Conservation (phyloP, 37 sponge, comb jelly and placozoan genomes). For the Agelas oroides region DNA sequence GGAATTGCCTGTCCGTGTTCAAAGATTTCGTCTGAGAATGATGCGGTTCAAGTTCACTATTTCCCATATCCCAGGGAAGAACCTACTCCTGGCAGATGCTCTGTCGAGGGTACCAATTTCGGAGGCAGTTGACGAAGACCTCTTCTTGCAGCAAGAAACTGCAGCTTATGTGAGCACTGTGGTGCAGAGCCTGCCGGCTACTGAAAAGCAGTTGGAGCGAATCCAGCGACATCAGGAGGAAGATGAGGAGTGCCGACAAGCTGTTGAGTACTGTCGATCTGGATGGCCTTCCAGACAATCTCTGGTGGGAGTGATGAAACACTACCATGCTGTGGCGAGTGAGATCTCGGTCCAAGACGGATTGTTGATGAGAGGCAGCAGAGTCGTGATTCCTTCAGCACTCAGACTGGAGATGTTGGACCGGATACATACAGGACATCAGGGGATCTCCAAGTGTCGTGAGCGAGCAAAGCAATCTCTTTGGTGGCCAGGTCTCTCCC, state of each 20-base stretch:
- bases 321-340: not conserved
- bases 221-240: constrained; percentile 27
- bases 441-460: constrained; percentile 61
- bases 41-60: constrained; percentile 46
- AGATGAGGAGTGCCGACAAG: constrained; percentile 33
- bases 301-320: not conserved
- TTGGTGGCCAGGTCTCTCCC: no score
- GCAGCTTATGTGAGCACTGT: no score
- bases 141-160: constrained; percentile 5
- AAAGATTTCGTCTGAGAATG: no score
- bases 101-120: constrained; percentile 49
- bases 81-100: constrained; percentile 46
- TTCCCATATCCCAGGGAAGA: constrained; percentile 58
- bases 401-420: constrained; percentile 43
- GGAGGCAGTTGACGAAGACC: not conserved
- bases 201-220: constrained; percentile 33
- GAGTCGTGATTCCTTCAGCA: constrained; percentile 34
- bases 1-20: constrained; percentile 45
- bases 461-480: no score
- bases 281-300: constrained; percentile 37
- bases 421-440: constrained; percentile 54
- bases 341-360: constrained; percentile 44
- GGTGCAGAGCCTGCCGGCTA: not conserved
- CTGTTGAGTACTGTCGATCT: constrained; percentile 11
- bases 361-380: constrained; percentile 31